A percentile compares a stretch with the other conserved stretches of the same genome.
Conservation (phyloP, 2,888 invertebrate species). For the Autographa gamma region DNA sequence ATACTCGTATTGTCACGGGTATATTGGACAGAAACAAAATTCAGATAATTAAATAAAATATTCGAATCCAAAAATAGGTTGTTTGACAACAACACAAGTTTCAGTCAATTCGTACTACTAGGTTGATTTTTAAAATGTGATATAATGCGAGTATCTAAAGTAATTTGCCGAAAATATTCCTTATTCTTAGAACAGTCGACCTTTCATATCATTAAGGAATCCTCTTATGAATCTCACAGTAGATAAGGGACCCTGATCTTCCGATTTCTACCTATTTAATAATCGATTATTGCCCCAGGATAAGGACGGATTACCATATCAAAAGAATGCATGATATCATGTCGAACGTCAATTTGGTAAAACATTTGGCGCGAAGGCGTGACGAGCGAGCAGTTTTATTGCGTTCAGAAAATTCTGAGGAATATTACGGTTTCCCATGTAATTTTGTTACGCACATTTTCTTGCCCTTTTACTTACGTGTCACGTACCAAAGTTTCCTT, state of each 20-base stretch:
- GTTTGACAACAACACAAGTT: no score
- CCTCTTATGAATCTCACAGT: constrained; percentile 74
- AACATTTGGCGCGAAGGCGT: constrained; percentile 76
- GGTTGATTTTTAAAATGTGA: constrained; percentile 23
- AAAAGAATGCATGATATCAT: constrained; percentile 84
- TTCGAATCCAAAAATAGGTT: no score
- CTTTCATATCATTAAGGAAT: constrained; percentile 76
- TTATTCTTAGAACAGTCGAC: constrained; percentile 66
- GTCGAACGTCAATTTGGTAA: constrained; percentile 82
- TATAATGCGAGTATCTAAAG: constrained; percentile 31
- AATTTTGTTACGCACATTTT: constrained; percentile 53
- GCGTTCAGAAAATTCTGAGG: constrained; percentile 65
- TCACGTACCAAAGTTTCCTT: constrained; percentile 51
- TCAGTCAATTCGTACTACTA: constrained; percentile 2
- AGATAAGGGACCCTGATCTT: constrained; percentile 75
- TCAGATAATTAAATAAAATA: no score
- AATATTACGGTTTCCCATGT: constrained; percentile 62
- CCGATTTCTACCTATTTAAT: constrained; percentile 84
- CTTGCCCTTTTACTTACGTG: constrained; percentile 34
- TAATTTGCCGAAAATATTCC: constrained; percentile 57
- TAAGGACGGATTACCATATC: constrained; percentile 84
- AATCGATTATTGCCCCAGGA: constrained; percentile 84
- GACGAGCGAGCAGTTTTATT: constrained; percentile 70
- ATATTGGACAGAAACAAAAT: no score
- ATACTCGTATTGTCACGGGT: no score